Percentiles rank a stretch among this genome's conserved stretches.
Evolutionary conservation across 2,888 invertebrate genomes (phyloP).

Genomic region (Scaptomyza cyrtandrae): DNA sequence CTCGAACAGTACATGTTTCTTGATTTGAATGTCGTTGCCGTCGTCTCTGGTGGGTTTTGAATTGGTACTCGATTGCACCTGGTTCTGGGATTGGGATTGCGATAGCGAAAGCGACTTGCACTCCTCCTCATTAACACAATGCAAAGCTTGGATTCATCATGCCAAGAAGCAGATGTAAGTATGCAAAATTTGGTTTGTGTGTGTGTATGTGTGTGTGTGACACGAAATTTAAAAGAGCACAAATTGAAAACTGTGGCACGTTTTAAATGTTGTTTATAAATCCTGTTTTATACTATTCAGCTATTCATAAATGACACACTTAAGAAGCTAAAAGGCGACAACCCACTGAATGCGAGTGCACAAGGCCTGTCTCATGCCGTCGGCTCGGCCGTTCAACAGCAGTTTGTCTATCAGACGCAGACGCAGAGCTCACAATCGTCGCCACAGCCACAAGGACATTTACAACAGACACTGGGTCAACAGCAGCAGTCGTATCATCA

Average conservation of each 20-base stretch:
- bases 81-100: constrained; percentile 49
- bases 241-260: neutral
- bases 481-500: constrained; percentile 72
- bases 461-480: constrained; percentile 37
- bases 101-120: constrained; percentile 55
- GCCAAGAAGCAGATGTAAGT: constrained; percentile 88
- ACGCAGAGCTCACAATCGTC: constrained; percentile 51
- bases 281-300: constrained; percentile 50
- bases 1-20: constrained; percentile 47
- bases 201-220: neutral
- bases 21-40: constrained; percentile 82
- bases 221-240: neutral
- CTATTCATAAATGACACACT: constrained; percentile 84
- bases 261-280: neutral
- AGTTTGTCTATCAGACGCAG: constrained; percentile 52
- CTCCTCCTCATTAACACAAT: constrained; percentile 85
- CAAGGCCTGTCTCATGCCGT: constrained; percentile 61
- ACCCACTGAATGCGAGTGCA: constrained; percentile 63
- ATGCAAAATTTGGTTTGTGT: constrained; percentile 17
- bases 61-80: constrained; percentile 63
- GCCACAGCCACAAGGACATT: constrained; percentile 55
- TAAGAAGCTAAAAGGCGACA: constrained; percentile 83
- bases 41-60: constrained; percentile 76
- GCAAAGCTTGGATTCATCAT: constrained; percentile 89
- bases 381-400: constrained; percentile 63